Evolutionary conservation across 2,113 vertebrate genomes (phyloP).

Genomic region (Chroicocephalus ridibundus): DNA sequence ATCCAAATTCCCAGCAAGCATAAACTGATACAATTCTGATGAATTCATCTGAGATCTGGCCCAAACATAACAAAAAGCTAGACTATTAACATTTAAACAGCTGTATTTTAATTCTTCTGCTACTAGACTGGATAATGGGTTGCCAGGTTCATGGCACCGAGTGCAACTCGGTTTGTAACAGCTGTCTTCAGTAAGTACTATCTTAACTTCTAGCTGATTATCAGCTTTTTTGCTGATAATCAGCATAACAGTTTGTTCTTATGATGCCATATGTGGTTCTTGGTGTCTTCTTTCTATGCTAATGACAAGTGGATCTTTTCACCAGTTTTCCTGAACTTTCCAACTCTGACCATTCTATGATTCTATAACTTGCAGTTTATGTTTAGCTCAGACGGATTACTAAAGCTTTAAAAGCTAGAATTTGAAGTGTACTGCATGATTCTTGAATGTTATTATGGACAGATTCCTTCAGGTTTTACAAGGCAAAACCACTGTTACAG

Average conservation of each 20-base stretch:
- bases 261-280: not conserved
- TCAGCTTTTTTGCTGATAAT: not conserved
- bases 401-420: not conserved
- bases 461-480: not conserved
- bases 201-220: not conserved
- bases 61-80: not conserved
- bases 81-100: not conserved
- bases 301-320: not conserved
- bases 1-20: not conserved
- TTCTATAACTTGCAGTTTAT: not conserved
- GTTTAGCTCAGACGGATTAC: not conserved
- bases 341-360: not conserved
- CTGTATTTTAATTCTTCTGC: not conserved
- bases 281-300: not conserved
- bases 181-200: not conserved
- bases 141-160: rapidly evolving
- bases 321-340: not conserved
- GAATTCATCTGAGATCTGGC: not conserved
- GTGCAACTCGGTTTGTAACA: not conserved
- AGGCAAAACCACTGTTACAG: not conserved
- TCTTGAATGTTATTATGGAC: not conserved
- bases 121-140: not conserved
- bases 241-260: not conserved
- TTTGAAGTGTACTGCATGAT: not conserved
- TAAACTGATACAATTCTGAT: not conserved